Conservation (phyloP, 2,888 invertebrate genomes). For the Lithophane socia region DNA sequence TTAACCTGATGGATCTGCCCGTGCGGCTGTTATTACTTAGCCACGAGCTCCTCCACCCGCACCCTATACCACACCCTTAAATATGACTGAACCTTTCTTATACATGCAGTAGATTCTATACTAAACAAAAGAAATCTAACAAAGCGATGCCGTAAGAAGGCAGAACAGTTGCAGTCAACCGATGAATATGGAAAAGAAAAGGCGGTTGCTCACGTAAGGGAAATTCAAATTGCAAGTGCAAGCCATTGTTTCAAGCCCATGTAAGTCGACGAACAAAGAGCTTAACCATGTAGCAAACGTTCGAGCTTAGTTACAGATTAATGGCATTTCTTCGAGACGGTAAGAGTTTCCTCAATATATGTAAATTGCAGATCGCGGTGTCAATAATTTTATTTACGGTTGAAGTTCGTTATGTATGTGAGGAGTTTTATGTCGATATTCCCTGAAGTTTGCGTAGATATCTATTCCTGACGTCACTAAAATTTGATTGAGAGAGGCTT, state of each 20-base stretch:
- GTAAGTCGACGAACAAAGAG: slow-evolving; percentile 76
- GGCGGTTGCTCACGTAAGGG: slow-evolving; percentile 70
- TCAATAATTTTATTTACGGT: slow-evolving; percentile 55
- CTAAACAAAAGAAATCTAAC: slow-evolving; percentile 33
- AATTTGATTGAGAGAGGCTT: neutral
- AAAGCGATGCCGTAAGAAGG: slow-evolving; percentile 21
- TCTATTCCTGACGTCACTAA: neutral
- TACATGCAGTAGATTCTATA: neutral
- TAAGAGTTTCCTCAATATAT: slow-evolving; percentile 59
- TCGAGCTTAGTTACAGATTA: slow-evolving; percentile 76
- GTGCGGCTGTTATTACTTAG: no score
- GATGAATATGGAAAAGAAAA: slow-evolving; percentile 79
- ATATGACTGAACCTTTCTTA: neutral
- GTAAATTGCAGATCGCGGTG: slow-evolving; percentile 52
- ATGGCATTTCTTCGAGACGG: slow-evolving; percentile 69
- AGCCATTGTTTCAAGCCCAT: slow-evolving; percentile 79
- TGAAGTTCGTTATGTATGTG: slow-evolving; percentile 28
- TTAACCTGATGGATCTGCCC: no score
- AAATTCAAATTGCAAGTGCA: slow-evolving; percentile 81
- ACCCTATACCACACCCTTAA: no score
- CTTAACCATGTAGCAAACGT: slow-evolving; percentile 79
- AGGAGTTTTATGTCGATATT: slow-evolving; percentile 20
- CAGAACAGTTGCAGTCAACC: slow-evolving; percentile 67
- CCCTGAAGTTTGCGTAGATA: slow-evolving; percentile 17
- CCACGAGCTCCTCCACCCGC: no score